Base-by-base conservation (phyloP, 2,888 invertebrate genomes). In the Shargacucullia verbasci region DNA sequence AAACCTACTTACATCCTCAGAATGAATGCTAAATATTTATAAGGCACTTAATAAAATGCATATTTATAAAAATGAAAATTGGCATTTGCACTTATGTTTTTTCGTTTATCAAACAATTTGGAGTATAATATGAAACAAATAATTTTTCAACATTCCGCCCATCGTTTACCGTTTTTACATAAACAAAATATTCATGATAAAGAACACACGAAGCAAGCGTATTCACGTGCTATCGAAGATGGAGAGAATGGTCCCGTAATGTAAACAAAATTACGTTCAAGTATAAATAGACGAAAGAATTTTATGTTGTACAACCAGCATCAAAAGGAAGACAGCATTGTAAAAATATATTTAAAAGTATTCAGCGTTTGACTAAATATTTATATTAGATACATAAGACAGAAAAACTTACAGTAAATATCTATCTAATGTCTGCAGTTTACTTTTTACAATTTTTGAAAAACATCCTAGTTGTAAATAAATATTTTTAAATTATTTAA, bases 131-230 rank as follows among this genome's bases (percentile, higher is more conserved):
- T 44, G 33, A 70, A 66, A 52, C 44, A 63, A 57, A 57, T 40
- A 31, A 58, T 54, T 53, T 48, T 53, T 53, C 45, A 62, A 40
- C 64, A 61, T 67, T 61, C 65, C 53, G 9, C 41, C 49, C 45
- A 60, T 59, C 47, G 57, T 57, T 70, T 55, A 47, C 60, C 33
- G 46, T 31, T 12, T 53, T 27, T 59, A 43, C 15, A 50, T 68
- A 69, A 76, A 76, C 63, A 70, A 57, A 59, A 65, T 50, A 61
- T 49, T 48, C 43, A 11, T 63, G 60, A 65, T 72, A 59, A 46
- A 75, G 54, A 72, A 65, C 62, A 65, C 49, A 29, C 46, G 40
- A 31, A 29, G 33, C 13, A 29, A 8, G 38, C 43, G 56, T 50
- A 54, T 50, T 37, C 59, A 45, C 39, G 52, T 53, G 49, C 39